A percentile compares a stretch with the other conserved stretches of the same genome.
These are phyloP conservation scores for Calephelis nemesis DNA, from an alignment of 1,140 invertebrate species.

Conservation along the genomic window DNA sequence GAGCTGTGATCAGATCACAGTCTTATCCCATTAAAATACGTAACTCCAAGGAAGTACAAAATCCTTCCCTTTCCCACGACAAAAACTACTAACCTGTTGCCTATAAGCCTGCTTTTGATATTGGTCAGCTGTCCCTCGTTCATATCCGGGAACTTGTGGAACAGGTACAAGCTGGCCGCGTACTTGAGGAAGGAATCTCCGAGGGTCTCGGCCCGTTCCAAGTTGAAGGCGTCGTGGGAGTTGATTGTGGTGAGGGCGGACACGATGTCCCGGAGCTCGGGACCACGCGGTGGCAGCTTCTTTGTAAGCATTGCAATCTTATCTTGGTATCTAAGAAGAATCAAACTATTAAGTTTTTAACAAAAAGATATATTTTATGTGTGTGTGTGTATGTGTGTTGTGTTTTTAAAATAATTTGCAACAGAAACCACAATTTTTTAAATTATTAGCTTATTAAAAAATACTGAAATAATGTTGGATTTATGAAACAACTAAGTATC, in stretches of 20 bases:
- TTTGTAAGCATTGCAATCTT: conserved; percentile 44
- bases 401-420: too few species aligned
- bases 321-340: conserved; percentile 51
- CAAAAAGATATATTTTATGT: not conserved
- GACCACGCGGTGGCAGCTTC: conserved; percentile 39
- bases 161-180: conserved; percentile 85
- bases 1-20: too few species aligned
- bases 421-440: too few species aligned
- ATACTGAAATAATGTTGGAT: too few species aligned
- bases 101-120: conserved; percentile 87
- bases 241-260: conserved; percentile 86
- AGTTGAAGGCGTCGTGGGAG: conserved; percentile 88
- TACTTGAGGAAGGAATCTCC: conserved; percentile 95
- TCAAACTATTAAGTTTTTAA: conserved; percentile 1
- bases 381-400: too few species aligned
- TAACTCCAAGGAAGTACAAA: too few species aligned
- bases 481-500: too few species aligned
- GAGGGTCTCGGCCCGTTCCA: conserved; percentile 91
- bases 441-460: too few species aligned
- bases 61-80: too few species aligned
- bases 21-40: too few species aligned
- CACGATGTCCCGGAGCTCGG: conserved; percentile 69
- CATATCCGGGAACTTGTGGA: conserved; percentile 83
- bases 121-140: conserved; percentile 89
- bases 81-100: conserved; percentile 84